Evolutionary conservation across 92 coral and sea anemone genomes (phyloP), one percentile per base, ranked within the genome.

Genomic region (Epizoanthus scotinus): DNA sequence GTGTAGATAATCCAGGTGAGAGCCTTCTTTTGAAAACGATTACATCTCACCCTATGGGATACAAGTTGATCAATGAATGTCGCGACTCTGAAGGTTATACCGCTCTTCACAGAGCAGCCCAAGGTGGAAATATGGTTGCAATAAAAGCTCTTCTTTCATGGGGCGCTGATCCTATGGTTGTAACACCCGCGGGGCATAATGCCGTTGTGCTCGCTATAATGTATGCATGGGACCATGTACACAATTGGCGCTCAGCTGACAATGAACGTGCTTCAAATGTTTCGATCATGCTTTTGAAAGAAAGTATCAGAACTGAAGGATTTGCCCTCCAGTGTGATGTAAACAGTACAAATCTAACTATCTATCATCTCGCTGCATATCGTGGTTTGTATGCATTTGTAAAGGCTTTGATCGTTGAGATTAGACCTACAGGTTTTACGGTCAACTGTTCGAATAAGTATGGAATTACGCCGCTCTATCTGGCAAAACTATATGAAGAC

Each of bases 51-150:
- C 77, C 85, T 15, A 20, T 53, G 2, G 79, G 79, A 15, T 65
- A 28, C 21, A n/a, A 47, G 14, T 6, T 87, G n/a, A 44, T 87
- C 20, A 70, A 87, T 59, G 82, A 85, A 26, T 92, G 97, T 71
- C 87, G 86, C 49, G 98, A 91, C 65, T 81, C 61, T 12, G 91
- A 90, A 25, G 94, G 94, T 0, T 88, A 69, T 79, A 83, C 94
- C 3, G 88, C 91, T 0, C 70, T 90, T 8, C 98, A 90, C 42
- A 47, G 94, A 60, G 98, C 98, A 0, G 94, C 89, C 2, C 90
- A 88, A 78, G 98, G 98, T 0, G 93, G 90, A 3, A 93, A 93
- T 60, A 20, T 86, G 6, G 71, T 75, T 6, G 83, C 81, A 1
- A 64, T 93, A 0, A 81, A 84, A 10, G 71, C 6, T 56, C 79